Evolutionary conservation across 2,797 vertebrate genomes (phyloP), one percentile per base, ranked within the genome.

Genomic region (Sebastes hopkinsi): DNA sequence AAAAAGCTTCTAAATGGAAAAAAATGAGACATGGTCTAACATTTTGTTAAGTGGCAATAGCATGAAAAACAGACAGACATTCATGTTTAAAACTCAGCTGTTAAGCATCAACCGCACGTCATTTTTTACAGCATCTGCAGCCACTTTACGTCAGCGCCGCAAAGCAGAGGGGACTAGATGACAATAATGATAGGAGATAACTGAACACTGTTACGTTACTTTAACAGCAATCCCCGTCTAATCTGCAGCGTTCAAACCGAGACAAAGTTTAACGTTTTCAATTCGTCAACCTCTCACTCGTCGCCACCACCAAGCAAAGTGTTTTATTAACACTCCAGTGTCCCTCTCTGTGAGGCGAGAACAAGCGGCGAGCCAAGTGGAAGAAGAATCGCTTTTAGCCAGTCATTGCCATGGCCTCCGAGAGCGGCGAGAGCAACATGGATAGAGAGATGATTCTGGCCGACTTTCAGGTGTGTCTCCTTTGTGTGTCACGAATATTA

Each of bases 381-480:
- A 89, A 92, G 90, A 90, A 90, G 86, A 89, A 85, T 92, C 73
- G 94, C 94, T 90, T 92, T 95, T 95, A 94, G 92, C 94, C 88
- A 93, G 92, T 94, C 94, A 97, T 97, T 93, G 97, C 96, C 95
- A 99, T 99, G 98, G 98, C 98, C 97, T 99, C 98, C 97, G 93
- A 95, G 65, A 95, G 93, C 91, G 87, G 92, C 90, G 94, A 94
- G 27, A 96, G 93, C 94, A 99, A 98, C 97, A 99, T 97, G 97
- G 97, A 99, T 92, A 95, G 98, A 94, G 99, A 99, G 91, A 99
- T 99, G 97, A 99, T 99, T 88, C 87, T 99, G 95, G 99, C 99
- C 83, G 98, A 99, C 94, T 99, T 99, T 96, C 99, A 99, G 98
- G 98, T 98, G 89, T 87, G 95, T 95, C 62, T 80, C 50, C 22